phyloP scores from a whole-genome alignment of 1,140 invertebrate genomes.

The Leptonema lineaticorne region DNA sequence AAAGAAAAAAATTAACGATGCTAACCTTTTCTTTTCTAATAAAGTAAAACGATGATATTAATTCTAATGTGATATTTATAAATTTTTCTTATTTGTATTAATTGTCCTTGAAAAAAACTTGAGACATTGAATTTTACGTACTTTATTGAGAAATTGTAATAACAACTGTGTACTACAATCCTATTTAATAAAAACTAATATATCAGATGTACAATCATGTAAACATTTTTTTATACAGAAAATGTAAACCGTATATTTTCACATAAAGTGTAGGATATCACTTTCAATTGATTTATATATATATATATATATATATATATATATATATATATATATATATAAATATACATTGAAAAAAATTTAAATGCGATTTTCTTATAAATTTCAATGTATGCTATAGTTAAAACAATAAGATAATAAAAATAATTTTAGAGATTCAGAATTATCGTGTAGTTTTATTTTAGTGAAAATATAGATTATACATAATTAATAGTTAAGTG shows the following conservation, averaged over 20 bases:
- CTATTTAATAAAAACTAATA: constrained; percentile 5
- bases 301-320: not conserved
- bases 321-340: not conserved
- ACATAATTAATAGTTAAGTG: constrained; percentile 7
- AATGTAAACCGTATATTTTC: constrained; percentile 1
- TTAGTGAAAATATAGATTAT: constrained; percentile 12
- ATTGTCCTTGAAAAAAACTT: not conserved
- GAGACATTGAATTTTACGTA: constrained; percentile 14
- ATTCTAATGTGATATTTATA: not conserved
- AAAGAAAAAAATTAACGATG: not conserved
- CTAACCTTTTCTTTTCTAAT: too few species aligned
- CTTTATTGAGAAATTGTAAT: constrained; percentile 31
- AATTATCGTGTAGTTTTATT: not conserved
- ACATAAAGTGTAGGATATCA: not conserved
- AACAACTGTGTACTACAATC: constrained; percentile 16
- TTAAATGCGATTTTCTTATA: too few species aligned
- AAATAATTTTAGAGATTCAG: too few species aligned
- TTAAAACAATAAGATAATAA: too few species aligned
- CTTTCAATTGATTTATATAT: not conserved
- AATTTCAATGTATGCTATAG: too few species aligned
- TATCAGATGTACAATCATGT: not conserved
- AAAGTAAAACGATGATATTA: not conserved
- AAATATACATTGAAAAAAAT: too few species aligned
- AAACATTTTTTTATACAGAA: not conserved
- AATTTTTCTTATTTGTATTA: not conserved